Base-by-base conservation (phyloP, 2,113 vertebrate genomes). In the Microcebus tavaratra region DNA sequence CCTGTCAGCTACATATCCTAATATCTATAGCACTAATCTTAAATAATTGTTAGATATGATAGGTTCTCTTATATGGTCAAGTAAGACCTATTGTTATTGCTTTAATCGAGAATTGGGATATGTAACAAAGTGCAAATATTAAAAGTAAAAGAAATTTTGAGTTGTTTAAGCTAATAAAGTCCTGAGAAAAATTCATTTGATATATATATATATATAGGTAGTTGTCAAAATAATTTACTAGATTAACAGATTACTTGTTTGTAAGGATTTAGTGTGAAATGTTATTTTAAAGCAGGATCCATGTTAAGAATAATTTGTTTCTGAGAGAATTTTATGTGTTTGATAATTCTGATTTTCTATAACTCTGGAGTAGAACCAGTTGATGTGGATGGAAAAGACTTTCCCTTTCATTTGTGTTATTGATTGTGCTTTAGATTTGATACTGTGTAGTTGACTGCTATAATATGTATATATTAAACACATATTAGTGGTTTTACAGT, bases 241-340 rank as follows among this genome's bases (percentile, higher is more conserved):
- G 81, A 57, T 91, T 91, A 94, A 68, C n/a, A 83, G 25, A 76
- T 89, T 73, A 53, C 45, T 95, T 90, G 23, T 92, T 96, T 93
- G 15, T 84, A 85, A 91, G 84, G 72, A 75, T 85, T 93, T 45
- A 92, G 27, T 92, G 14, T 68, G 48, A 78, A 94, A 48, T 96
- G 39, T n/a, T 88, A 80, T 73, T 95, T 95, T 70, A 92, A 96
- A 87, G 70, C 70, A 91, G n/a, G 7, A 65, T 90, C 21, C 11
- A 29, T 90, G 50, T 89, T 95, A 85, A 94, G 70, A 81, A 80
- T 68, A 76, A 39, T 72, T 93, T 88, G 53, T 88, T 81, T 93
- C 73, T 78, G 21, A 68, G 81, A 95, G 81, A 83, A 80, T 42
- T 73, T 96, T 20, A 42, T 91, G 31, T 95, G 31, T 95, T 83